phyloP scores from a whole-genome alignment of 2,797 vertebrate species.

The Mallotus villosus region DNA sequence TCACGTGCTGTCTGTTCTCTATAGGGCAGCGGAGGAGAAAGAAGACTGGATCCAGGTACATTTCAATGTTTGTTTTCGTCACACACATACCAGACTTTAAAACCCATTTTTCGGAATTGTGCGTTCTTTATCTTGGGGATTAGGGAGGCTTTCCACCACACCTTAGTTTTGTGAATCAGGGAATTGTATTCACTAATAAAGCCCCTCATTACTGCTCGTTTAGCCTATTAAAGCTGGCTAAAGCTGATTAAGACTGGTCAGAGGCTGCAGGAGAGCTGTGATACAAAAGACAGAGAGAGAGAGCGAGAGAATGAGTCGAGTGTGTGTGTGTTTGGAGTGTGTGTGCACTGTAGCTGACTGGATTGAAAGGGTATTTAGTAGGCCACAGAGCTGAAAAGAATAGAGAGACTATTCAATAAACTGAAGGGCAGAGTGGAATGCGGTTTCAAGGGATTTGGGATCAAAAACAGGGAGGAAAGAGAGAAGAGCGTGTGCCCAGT shows the following conservation, averaged over 20 bases:
- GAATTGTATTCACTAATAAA: slow-evolving; percentile 52
- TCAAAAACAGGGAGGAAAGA: not conserved
- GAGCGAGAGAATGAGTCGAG: not conserved
- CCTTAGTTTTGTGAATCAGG: slow-evolving; percentile 33
- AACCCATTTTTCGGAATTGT: slow-evolving; percentile 7
- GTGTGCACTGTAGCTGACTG: not conserved
- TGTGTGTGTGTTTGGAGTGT: not conserved
- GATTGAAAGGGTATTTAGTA: slow-evolving; percentile 5
- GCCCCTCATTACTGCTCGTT: slow-evolving; percentile 52
- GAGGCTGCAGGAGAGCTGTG: slow-evolving; percentile 13
- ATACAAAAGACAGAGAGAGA: not conserved
- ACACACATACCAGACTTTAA: not conserved
- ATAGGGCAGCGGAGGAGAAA: slow-evolving; percentile 94
- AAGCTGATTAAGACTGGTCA: slow-evolving; percentile 60
- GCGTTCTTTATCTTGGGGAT: slow-evolving; percentile 15
- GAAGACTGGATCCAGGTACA: slow-evolving; percentile 93
- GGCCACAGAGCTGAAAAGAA: not conserved
- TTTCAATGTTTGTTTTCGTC: slow-evolving; percentile 17
- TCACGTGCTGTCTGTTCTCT: slow-evolving; percentile 50
- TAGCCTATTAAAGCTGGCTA: slow-evolving; percentile 47
- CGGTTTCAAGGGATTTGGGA: not conserved
- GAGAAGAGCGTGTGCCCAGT: not conserved
- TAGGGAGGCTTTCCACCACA: slow-evolving; percentile 36
- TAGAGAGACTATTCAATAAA: slow-evolving; percentile 8
- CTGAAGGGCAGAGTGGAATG: slow-evolving; percentile 17